Evolutionary conservation across 2,888 invertebrate species (phyloP), one percentile per base, ranked within the genome.

Genomic region (Agapostemon virescens): DNA sequence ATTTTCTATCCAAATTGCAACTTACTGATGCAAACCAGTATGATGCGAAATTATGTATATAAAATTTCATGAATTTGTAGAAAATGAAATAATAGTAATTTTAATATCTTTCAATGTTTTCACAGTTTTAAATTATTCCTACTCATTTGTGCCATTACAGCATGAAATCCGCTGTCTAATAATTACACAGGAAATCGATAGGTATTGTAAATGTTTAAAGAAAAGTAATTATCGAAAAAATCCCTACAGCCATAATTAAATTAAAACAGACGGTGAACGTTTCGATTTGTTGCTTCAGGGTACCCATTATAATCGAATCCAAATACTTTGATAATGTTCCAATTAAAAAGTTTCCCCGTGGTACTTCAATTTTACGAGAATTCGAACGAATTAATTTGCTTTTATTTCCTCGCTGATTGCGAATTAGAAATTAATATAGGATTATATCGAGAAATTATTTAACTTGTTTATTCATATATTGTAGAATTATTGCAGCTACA

Each of bases 241-340:
- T 6, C 6, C 26, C 26, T 1, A 0, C 55, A 6, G 26, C 5
- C 15, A 15, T 55, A 55, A 55, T 55, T 55, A 55, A 55, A 55
- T 55, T 55, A 55, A 55, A 55, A 55, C 52, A 55, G 23, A 23
- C 52, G 23, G 52, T 13, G 15, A 26, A 15, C 55, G 55, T 55
- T 55, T 55, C 55, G 26, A 15, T 49, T 55, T 55, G 55, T 55
- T 26, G 23, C 55, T 23, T 15, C 55, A 13, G 55, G 55, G 26
- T 15, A 13, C 13, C 55, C 55, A 55, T 55, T 55, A 55, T 26
- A 55, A 55, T 55, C 26, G 55, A 55, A 55, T 55, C 23, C 49
- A 75, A 36, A 40, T 63, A 64, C 42, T 36, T 42, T 15, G n/a
- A 49, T 26, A 64, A 63, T 64, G 63, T 64, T 75, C 64, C 40